These are phyloP conservation scores for Rotaria magnacalcarata DNA, from an alignment of 2,888 invertebrate species.

Conservation along the genomic window DNA sequence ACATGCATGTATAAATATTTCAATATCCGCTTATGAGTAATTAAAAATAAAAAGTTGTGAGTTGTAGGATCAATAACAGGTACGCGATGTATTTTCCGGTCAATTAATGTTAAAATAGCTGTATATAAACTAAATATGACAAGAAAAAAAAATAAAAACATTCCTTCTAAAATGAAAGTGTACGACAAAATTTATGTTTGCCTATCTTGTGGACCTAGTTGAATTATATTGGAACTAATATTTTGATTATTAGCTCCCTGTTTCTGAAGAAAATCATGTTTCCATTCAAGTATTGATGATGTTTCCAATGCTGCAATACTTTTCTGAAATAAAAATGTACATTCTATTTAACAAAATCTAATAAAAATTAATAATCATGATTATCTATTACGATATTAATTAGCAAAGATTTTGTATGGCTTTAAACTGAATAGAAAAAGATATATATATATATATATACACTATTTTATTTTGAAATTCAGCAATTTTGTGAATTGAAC, in stretches of 20 bases:
- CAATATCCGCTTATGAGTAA: slow-evolving; percentile 27
- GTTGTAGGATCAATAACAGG: slow-evolving; percentile 1
- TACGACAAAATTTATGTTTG: neutral
- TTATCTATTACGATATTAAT: too few relatives aligned
- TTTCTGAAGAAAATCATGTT: neutral
- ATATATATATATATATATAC: too few relatives aligned
- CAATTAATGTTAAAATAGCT: neutral
- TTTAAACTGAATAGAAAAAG: too few relatives aligned
- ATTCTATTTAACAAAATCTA: too few relatives aligned
- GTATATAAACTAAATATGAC: neutral
- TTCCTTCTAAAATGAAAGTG: too few relatives aligned
- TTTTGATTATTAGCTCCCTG: neutral
- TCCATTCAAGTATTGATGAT: slow-evolving; percentile 10
- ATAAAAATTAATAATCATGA: too few relatives aligned
- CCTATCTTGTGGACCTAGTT: slow-evolving; percentile 14
- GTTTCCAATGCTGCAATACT: neutral
- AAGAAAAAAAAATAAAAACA: neutral
- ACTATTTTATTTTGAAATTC: too few relatives aligned
- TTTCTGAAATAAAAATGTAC: neutral
- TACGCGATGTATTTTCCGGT: neutral
- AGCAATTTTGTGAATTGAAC: too few relatives aligned
- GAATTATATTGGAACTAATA: neutral
- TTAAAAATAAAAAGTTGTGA: neutral
- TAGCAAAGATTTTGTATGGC: too few relatives aligned
- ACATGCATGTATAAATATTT: slow-evolving; percentile 19